phyloP scores from a whole-genome alignment of 2,888 invertebrate genomes.

The Nipponacmea schrenckii region DNA sequence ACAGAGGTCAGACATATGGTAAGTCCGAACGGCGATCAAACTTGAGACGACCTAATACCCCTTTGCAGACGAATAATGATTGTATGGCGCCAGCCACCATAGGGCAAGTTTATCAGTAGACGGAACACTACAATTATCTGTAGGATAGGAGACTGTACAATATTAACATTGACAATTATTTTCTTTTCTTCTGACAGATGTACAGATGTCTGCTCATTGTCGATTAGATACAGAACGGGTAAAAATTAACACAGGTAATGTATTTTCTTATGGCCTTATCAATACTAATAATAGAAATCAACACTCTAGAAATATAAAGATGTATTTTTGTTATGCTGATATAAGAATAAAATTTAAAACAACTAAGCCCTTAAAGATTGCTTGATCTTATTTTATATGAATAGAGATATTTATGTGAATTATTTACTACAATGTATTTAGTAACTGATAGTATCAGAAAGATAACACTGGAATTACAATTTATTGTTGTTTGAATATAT shows the following conservation, averaged over 20 bases:
- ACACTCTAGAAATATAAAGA: too few relatives aligned
- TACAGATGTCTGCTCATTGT: slow-evolving; percentile 8
- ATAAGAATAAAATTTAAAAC: too few relatives aligned
- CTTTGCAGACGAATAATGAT: background rate
- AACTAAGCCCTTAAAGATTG: too few relatives aligned
- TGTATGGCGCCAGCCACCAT: slow-evolving; percentile 7
- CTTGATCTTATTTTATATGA: too few relatives aligned
- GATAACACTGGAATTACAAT: too few relatives aligned
- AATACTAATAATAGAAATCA: too few relatives aligned
- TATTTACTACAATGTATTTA: too few relatives aligned
- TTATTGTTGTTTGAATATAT: too few relatives aligned
- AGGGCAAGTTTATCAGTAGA: slow-evolving; percentile 8
- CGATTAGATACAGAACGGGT: slow-evolving; percentile 7
- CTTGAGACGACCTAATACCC: slow-evolving; percentile 2
- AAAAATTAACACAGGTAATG: slow-evolving; percentile 8
- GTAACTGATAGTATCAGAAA: too few relatives aligned
- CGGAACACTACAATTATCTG: slow-evolving; percentile 8
- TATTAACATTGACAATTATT: slow-evolving; percentile 2
- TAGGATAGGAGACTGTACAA: background rate
- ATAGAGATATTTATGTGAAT: too few relatives aligned
- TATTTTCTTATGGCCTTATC: background rate
- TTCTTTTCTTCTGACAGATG: background rate
- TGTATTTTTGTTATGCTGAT: too few relatives aligned
- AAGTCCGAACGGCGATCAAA: slow-evolving; percentile 6
- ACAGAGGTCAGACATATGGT: slow-evolving; percentile 3